These are phyloP conservation scores for Siniperca chuatsi DNA, from an alignment of 2,113 vertebrate species.

Conservation along the genomic window DNA sequence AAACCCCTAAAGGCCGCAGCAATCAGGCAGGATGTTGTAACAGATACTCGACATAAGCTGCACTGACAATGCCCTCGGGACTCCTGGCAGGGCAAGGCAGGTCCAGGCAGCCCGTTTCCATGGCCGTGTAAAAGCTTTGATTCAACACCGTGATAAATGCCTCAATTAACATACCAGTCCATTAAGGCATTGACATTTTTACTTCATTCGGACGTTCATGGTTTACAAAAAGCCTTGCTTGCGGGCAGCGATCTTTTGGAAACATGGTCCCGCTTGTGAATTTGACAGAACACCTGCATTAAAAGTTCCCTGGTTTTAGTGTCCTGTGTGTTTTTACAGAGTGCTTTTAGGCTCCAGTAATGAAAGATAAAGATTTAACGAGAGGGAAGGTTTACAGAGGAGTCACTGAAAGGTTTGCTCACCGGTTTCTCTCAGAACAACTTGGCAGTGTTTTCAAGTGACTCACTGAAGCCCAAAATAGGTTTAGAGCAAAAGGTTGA, in stretches of 20 bases:
- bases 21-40: conserved; percentile 55
- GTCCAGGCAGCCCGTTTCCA: conserved; percentile 54
- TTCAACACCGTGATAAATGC: conserved; percentile 72
- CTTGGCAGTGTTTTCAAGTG: conserved; percentile 22
- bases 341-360: conserved; percentile 51
- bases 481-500: conserved; percentile 11
- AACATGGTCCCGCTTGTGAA: conserved; percentile 14
- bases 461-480: conserved; percentile 47
- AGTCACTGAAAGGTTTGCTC: conserved; percentile 51
- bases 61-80: conserved; percentile 36
- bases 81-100: conserved; percentile 43
- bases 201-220: conserved; percentile 37
- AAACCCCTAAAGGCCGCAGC: conserved; percentile 46
- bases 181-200: conserved; percentile 61
- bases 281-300: conserved; percentile 59
- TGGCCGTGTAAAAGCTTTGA: conserved; percentile 55
- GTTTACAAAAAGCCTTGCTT: conserved; percentile 37
- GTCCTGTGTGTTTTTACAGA: conserved; percentile 49
- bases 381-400: conserved; percentile 25
- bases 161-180: conserved; percentile 78
- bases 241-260: conserved; percentile 25
- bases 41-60: conserved; percentile 51
- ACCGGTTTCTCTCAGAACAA: conserved; percentile 15
- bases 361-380: conserved; percentile 54
- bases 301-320: conserved; percentile 44